Evolutionary conservation across 2,797 vertebrate species (phyloP).

Genomic region (Acanthornis magna): DNA sequence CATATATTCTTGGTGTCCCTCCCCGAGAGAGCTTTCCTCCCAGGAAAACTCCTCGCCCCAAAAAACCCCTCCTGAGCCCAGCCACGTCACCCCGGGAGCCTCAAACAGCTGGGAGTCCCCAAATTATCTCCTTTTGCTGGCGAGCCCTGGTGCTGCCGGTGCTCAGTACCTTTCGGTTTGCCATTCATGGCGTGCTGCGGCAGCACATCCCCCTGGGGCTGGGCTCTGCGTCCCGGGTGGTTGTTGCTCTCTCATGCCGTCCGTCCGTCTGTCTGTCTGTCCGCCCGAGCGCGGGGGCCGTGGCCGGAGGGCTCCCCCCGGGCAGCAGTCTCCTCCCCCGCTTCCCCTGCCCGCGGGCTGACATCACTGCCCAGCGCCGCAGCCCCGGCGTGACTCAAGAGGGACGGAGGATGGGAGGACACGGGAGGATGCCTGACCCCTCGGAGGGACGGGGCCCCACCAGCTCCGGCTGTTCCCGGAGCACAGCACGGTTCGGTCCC

Average conservation of each 20-base stretch:
- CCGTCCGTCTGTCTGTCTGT: background rate
- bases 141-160: background rate
- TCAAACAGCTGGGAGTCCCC: background rate
- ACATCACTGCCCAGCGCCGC: slow-evolving; percentile 82
- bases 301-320: background rate
- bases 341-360: slow-evolving; percentile 73
- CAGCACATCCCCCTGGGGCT: background rate
- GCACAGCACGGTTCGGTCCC: background rate
- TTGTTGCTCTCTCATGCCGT: slow-evolving; percentile 16
- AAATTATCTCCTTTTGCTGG: accelerated
- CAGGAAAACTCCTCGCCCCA: background rate
- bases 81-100: accelerated
- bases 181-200: slow-evolving; percentile 20
- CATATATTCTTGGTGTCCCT: background rate
- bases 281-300: background rate
- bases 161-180: slow-evolving; percentile 39
- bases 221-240: background rate
- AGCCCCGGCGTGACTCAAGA: slow-evolving; percentile 53
- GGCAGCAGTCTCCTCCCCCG: slow-evolving; percentile 68
- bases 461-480: background rate
- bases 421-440: background rate
- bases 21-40: background rate
- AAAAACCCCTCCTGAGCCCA: accelerated
- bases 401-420: background rate
- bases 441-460: background rate